Evolutionary conservation across 2,797 vertebrate species (phyloP), one percentile per base, ranked within the genome.

Genomic region (Gadopsis bispinosus): DNA sequence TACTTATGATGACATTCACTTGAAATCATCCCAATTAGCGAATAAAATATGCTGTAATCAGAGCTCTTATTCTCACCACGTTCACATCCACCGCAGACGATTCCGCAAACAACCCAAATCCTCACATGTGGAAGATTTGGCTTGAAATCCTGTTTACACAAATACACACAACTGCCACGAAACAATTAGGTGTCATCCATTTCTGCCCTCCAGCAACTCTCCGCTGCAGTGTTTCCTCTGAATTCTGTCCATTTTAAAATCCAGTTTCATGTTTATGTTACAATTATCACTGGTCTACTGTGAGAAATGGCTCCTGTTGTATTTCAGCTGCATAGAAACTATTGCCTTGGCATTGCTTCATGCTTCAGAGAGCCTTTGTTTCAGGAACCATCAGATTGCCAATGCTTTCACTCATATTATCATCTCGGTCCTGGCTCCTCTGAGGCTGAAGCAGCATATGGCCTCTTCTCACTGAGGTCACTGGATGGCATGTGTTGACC

Each of bases 391-490:
- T 59, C 22, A 29, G 4, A 33, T 17, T 35, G 64, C 70, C 64
- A 55, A 45, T 26, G 56, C 61, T 64, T 7, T 60, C 66, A 13
- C 47, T 48, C 63, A 59, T 55, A 20, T 69, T 20, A 29, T 72
- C 43, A 43, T 41, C 51, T 55, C 13, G 4, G 33, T 4, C 3
- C 22, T 31, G 66, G 75, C 54, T 86, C 53, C 68, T 73, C 16
- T 59, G 69, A 45, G 43, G 48, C 83, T 50, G 69, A 63, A 61
- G 75, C 72, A 48, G 60, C 56, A 54, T 53, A 26, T 13, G 62
- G 26, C 45, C 43, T 51, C 65, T 72, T 69, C 56, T 69, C 69
- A 12, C 56, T 54, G 68, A 88, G 85, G 87, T 90, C 85, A 79
- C 50, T 4, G 64, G 22, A 55, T 83, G 0, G 0, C 53, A 26